Evolutionary conservation across 2,113 vertebrate genomes (phyloP).

Genomic region (Limanda limanda): DNA sequence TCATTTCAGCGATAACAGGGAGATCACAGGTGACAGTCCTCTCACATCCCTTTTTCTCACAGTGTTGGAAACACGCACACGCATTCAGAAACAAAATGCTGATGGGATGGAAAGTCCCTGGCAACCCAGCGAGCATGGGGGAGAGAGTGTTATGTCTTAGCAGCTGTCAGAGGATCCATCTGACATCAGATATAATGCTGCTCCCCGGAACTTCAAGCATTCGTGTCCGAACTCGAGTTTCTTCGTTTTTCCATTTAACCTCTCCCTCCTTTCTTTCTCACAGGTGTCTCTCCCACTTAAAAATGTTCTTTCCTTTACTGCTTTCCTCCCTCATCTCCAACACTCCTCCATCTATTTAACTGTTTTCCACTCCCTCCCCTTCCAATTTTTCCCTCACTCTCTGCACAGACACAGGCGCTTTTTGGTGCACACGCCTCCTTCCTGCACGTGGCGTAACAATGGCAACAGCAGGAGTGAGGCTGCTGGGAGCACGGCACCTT

Average conservation of each 20-base stretch:
- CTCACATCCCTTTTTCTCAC: constrained; percentile 26
- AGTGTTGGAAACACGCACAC: constrained; percentile 39
- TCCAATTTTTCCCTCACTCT: neutral
- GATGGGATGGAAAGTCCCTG: constrained; percentile 66
- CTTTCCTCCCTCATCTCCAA: neutral
- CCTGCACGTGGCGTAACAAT: constrained; percentile 8
- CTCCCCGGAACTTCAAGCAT: constrained; percentile 5
- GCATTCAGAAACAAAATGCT: constrained; percentile 37
- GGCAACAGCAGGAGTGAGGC: neutral
- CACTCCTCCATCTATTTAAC: constrained; percentile 1
- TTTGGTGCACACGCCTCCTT: constrained; percentile 1
- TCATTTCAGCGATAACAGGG: constrained; percentile 29
- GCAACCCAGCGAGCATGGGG: constrained; percentile 18
- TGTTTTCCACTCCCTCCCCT: neutral
- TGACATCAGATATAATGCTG: constrained; percentile 48
- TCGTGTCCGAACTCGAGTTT: constrained; percentile 2
- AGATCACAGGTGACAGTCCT: constrained; percentile 39
- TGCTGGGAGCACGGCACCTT: neutral
- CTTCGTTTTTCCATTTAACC: constrained; percentile 10
- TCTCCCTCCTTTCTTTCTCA: neutral
- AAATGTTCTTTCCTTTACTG: neutral
- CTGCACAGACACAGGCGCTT: constrained; percentile 2
- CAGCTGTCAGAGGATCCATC: constrained; percentile 48
- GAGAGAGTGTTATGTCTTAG: constrained; percentile 31
- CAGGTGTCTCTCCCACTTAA: neutral